Evolutionary conservation across 2,888 invertebrate species (phyloP).

Genomic region (Macrosiphum euphorbiae): DNA sequence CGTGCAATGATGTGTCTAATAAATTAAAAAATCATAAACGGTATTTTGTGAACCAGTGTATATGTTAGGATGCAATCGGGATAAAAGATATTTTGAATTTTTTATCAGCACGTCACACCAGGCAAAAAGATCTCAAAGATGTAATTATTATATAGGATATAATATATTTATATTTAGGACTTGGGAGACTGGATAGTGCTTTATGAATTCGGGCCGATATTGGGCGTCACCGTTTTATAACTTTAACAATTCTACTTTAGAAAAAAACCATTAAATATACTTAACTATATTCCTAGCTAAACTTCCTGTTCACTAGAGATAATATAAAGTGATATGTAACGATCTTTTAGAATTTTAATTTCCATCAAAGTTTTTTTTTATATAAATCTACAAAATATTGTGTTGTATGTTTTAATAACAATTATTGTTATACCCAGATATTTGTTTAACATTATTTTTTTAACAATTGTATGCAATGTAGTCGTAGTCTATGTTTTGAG

Average conservation of each 20-base stretch:
- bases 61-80: background rate
- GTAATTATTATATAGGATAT: background rate
- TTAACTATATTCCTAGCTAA: background rate
- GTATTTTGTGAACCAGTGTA: background rate
- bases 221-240: background rate
- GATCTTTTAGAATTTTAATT: background rate
- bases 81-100: background rate
- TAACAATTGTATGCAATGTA: background rate
- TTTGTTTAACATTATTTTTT: background rate
- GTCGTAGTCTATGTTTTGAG: background rate
- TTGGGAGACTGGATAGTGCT: no score
- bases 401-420: background rate
- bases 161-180: no score
- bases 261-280: background rate
- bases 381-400: background rate
- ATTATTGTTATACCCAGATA: background rate
- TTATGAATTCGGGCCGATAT: background rate
- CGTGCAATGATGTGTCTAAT: background rate
- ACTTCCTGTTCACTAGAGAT: background rate
- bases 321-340: background rate
- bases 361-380: background rate
- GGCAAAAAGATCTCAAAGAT: no score
- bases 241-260: background rate
- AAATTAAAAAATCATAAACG: background rate
- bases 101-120: no score